phyloP scores from a whole-genome alignment of 2,888 invertebrate genomes.

The Himalopsyche kuldschensis region DNA sequence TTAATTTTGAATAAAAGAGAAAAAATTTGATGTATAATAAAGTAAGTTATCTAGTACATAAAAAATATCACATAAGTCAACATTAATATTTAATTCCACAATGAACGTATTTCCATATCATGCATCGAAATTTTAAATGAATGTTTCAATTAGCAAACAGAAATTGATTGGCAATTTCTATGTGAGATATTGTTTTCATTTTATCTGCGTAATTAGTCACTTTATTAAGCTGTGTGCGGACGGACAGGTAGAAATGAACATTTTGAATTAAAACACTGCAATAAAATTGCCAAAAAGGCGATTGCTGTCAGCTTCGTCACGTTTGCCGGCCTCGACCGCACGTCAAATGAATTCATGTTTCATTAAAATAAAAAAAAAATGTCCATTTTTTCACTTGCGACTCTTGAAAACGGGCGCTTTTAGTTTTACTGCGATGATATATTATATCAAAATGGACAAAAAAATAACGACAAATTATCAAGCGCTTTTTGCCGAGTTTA shows the following conservation, averaged over 20 bases:
- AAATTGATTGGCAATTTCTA: background rate
- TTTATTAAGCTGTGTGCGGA: background rate
- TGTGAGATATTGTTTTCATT: slow-evolving; percentile 1
- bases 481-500: slow-evolving; percentile 4
- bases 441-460: slow-evolving; percentile 13
- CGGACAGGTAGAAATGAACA: slow-evolving; percentile 35
- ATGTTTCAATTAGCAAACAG: background rate
- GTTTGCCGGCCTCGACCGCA: slow-evolving; percentile 10
- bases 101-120: no score
- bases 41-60: no score
- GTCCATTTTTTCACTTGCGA: slow-evolving; percentile 11
- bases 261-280: slow-evolving; percentile 33
- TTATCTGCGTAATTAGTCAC: slow-evolving; percentile 9
- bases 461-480: slow-evolving; percentile 11
- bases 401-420: slow-evolving; percentile 2
- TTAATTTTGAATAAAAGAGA: no score
- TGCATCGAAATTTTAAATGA: background rate
- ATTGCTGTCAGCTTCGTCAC: slow-evolving; percentile 6
- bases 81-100: no score
- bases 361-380: slow-evolving; percentile 20
- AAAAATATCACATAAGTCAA: no score
- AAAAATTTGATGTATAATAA: no score
- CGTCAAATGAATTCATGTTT: slow-evolving; percentile 28
- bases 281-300: slow-evolving; percentile 31
- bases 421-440: slow-evolving; percentile 20